Percentiles rank a stretch among this genome's conserved stretches.
phyloP scores from a whole-genome alignment of 2,797 vertebrate species.

The Pachyuromys duprasi region DNA sequence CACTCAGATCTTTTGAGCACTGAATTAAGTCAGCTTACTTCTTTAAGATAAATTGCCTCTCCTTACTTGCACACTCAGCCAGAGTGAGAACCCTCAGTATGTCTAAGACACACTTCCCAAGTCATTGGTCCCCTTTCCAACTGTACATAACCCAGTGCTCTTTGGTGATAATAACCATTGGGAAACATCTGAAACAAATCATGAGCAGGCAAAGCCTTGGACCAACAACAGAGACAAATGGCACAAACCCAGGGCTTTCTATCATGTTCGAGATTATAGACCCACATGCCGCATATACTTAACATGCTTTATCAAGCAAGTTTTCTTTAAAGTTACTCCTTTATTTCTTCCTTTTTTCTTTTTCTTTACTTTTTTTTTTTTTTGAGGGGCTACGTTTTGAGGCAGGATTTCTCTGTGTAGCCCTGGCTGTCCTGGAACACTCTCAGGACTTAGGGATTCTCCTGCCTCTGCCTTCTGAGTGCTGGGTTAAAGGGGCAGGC shows the following conservation, averaged over 20 bases:
- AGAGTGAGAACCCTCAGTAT: constrained; percentile 30
- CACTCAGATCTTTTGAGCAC: background rate
- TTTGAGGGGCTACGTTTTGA: background rate
- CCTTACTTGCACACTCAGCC: constrained; percentile 37
- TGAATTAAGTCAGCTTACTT: constrained; percentile 40
- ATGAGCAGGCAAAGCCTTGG: background rate
- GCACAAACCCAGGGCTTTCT: background rate
- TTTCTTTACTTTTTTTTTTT: no score
- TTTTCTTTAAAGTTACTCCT: background rate
- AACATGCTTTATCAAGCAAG: constrained; percentile 48
- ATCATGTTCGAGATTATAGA: background rate
- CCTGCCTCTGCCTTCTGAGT: background rate
- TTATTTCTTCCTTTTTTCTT: accelerated
- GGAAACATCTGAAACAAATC: constrained; percentile 35
- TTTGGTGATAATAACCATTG: constrained; percentile 19
- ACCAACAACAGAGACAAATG: constrained; percentile 36
- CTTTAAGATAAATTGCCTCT: background rate
- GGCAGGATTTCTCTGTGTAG: background rate
- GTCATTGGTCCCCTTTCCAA: constrained; percentile 1
- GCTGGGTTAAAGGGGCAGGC: background rate
- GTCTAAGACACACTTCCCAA: constrained; percentile 36
- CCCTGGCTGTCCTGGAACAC: background rate
- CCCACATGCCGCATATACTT: background rate
- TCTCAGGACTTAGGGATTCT: background rate
- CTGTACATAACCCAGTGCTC: background rate